Evolutionary conservation across 2,797 vertebrate species (phyloP).

Genomic region (Brotula barbata): DNA sequence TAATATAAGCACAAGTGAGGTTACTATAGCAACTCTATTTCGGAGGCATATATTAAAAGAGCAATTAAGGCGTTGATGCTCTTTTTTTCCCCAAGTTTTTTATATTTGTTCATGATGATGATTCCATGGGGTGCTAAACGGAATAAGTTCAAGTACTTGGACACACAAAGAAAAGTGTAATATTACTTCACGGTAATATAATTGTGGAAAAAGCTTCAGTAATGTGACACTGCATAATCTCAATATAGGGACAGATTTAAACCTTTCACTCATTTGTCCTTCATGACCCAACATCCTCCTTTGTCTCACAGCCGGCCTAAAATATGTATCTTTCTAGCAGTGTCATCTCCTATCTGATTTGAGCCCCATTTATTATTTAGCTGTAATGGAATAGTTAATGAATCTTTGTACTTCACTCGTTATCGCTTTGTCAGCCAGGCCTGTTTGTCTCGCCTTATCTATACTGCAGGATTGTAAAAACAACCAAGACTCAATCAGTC

Average conservation of each 20-base stretch:
- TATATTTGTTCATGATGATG: neutral
- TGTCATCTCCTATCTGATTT: slow-evolving; percentile 53
- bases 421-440: slow-evolving; percentile 43
- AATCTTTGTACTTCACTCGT: slow-evolving; percentile 54
- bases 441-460: slow-evolving; percentile 60
- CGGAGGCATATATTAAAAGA: slow-evolving; percentile 30
- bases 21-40: slow-evolving; percentile 48
- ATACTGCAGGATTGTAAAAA: slow-evolving; percentile 65
- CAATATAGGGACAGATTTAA: too few relatives aligned
- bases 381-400: slow-evolving; percentile 71
- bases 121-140: neutral
- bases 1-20: slow-evolving; percentile 26
- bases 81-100: slow-evolving; percentile 1
- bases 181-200: neutral
- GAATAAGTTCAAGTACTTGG: neutral
- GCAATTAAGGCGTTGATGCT: slow-evolving; percentile 10
- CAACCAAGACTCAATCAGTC: slow-evolving; percentile 54
- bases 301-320: slow-evolving; percentile 21
- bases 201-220: neutral
- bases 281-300: slow-evolving; percentile 13
- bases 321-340: slow-evolving; percentile 41
- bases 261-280: neutral
- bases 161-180: slow-evolving; percentile 1
- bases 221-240: too few relatives aligned
- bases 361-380: slow-evolving; percentile 64